Percentiles rank a stretch among this genome's conserved stretches.
These are phyloP conservation scores for Periplaneta americana DNA, from an alignment of 1,140 invertebrate species.

Conservation along the genomic window DNA sequence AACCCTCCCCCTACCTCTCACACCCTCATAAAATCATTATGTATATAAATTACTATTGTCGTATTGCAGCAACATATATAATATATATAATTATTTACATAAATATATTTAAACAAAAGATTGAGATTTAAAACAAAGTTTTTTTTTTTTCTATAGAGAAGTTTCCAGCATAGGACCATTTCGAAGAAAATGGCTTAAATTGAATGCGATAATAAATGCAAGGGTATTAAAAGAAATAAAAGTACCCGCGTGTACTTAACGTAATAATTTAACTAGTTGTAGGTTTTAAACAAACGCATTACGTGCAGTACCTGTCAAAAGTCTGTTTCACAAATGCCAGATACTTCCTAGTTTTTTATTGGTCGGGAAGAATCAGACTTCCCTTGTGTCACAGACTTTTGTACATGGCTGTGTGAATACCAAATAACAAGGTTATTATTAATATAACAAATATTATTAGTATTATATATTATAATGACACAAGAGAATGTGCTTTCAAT, in stretches of 20 bases:
- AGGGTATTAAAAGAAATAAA: background rate
- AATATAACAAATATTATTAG: background rate
- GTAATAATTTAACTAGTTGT: background rate
- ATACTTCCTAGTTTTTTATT: background rate
- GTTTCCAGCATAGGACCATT: background rate
- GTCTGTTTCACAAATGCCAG: background rate
- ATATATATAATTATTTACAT: background rate
- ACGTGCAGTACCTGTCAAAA: background rate
- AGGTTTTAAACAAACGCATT: background rate
- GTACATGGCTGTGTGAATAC: background rate
- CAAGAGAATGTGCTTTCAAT: background rate
- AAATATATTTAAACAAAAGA: background rate
- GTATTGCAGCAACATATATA: background rate
- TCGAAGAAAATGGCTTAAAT: background rate
- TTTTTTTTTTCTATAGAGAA: background rate
- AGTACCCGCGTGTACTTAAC: background rate
- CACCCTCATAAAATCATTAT: background rate
- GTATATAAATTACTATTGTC: background rate
- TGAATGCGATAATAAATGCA: background rate
- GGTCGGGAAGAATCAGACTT: background rate
- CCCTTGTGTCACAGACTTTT: background rate
- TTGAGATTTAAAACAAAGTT: background rate
- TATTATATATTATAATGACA: background rate
- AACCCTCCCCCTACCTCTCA: background rate
- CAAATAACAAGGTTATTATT: background rate